phyloP scores from a whole-genome alignment of 1,140 invertebrate species.

The Aphidius gifuensis region DNA sequence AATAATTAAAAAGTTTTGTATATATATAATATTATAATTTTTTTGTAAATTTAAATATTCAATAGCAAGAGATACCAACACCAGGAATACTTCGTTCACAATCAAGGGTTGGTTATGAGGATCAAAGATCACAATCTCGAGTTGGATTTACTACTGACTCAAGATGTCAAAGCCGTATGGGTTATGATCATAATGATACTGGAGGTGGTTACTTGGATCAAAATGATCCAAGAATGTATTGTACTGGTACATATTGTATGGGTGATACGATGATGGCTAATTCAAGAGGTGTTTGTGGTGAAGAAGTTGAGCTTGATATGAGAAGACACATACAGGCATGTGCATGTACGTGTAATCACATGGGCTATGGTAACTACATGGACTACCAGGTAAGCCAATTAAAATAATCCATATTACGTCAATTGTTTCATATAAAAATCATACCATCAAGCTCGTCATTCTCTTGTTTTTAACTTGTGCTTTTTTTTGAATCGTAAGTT shows the following conservation, averaged over 20 bases:
- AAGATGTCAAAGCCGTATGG: slow-evolving; percentile 48
- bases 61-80: slow-evolving; percentile 42
- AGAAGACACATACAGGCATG: slow-evolving; percentile 82
- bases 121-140: slow-evolving; percentile 47
- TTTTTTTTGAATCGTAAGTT: too few relatives aligned
- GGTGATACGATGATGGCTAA: slow-evolving; percentile 54
- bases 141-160: slow-evolving; percentile 51
- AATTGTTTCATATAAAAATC: background rate
- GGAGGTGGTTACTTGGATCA: slow-evolving; percentile 51
- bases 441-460: background rate
- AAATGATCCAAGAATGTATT: slow-evolving; percentile 52
- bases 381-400: slow-evolving; percentile 73
- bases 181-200: slow-evolving; percentile 51
- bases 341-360: slow-evolving; percentile 84
- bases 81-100: slow-evolving; percentile 46
- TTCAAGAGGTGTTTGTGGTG: slow-evolving; percentile 50
- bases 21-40: too few relatives aligned
- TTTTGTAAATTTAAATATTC: background rate
- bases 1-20: slow-evolving; percentile 13
- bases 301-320: slow-evolving; percentile 69
- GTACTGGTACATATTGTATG: slow-evolving; percentile 53
- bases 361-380: slow-evolving; percentile 87
- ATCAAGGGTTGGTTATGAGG: slow-evolving; percentile 51
- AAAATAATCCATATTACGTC: background rate
- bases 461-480: too few relatives aligned